Evolutionary conservation across 2,113 vertebrate genomes (phyloP).

Genomic region (Sprattus sprattus): DNA sequence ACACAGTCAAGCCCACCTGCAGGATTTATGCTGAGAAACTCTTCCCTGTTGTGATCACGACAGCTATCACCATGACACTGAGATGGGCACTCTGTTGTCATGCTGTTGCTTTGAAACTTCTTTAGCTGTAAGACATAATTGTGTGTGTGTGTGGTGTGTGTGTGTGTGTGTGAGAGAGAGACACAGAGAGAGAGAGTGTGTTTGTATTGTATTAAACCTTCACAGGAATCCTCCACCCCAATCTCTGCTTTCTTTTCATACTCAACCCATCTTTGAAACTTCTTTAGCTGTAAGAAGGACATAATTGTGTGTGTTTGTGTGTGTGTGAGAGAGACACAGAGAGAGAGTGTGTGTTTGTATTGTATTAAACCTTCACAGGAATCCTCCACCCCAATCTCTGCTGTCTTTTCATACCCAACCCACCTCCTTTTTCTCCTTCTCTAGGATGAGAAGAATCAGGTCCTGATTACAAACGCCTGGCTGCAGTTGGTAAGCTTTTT

Average conservation of each 20-base stretch:
- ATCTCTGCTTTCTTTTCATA: conserved; percentile 19
- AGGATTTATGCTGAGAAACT: too few relatives aligned
- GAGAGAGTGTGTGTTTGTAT: background rate
- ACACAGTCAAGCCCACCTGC: too few relatives aligned
- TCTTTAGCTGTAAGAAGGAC: too few relatives aligned
- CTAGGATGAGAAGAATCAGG: conserved; percentile 90
- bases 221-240: conserved; percentile 19
- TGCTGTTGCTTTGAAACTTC: too few relatives aligned
- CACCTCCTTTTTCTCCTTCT: conserved; percentile 21
- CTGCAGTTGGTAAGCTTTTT: conserved; percentile 80
- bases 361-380: background rate
- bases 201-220: background rate
- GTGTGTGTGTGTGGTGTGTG: background rate
- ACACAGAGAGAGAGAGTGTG: background rate
- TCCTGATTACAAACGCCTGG: conserved; percentile 87
- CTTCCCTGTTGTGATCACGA: too few relatives aligned
- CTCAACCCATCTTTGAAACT: conserved; percentile 6
- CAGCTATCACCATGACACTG: too few relatives aligned
- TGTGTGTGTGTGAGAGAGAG: background rate
- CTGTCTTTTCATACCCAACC: conserved; percentile 21
- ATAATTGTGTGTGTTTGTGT: background rate
- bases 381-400: conserved; percentile 13
- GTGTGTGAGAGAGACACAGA: background rate
- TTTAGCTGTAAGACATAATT: background rate
- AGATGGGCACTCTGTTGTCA: too few relatives aligned